Base-by-base conservation (phyloP, 2,113 vertebrate genomes). In the Callorhinus ursinus region DNA sequence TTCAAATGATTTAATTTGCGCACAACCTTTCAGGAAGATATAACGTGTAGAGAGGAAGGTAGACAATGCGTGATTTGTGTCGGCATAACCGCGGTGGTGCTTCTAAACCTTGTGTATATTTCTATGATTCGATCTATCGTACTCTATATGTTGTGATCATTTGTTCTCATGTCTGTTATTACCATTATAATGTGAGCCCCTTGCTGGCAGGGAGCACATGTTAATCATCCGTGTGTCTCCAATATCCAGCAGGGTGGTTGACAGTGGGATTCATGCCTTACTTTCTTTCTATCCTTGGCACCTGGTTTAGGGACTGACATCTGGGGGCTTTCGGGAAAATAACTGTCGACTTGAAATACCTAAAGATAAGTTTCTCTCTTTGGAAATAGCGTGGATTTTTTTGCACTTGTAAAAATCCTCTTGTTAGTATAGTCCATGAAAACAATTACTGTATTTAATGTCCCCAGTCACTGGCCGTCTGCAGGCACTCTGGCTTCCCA, bases 1-100 rank as follows among this genome's bases (percentile, higher is more conserved):
- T 93, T 93, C 71, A 93, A 90, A 91, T 93, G 61, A 91, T 93
- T 96, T 86, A 82, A 71, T 93, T 81, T 93, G 24, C 51, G 89
- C 51, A 63, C 63, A 88, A 88, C 4, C 79, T 88, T 95, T 95
- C 51, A 72, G 71, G 88, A 85, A 97, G 85, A 77, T 91, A 72
- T 5, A 90, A 49, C 24, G 7, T 71, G 28, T 65, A 57, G 24
- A 94, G 46, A 93, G 51, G 85, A 86, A 82, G 65, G 57, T 9
- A 24, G 39, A 82, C 0, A 1, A 22, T 16, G 15, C 85, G 10
- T 82, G 69, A 94, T 94, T 55, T 84, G 69, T 90, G 90, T 53
- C 63, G 76, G 39, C 31, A 79, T 39, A 65, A 6, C 21, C 1
- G 4, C 13, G 7, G 53, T 33, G 24, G 24, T 81, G 55, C 53